phyloP scores from a whole-genome alignment of 2,797 vertebrate genomes.

The Sebastes steindachneri region DNA sequence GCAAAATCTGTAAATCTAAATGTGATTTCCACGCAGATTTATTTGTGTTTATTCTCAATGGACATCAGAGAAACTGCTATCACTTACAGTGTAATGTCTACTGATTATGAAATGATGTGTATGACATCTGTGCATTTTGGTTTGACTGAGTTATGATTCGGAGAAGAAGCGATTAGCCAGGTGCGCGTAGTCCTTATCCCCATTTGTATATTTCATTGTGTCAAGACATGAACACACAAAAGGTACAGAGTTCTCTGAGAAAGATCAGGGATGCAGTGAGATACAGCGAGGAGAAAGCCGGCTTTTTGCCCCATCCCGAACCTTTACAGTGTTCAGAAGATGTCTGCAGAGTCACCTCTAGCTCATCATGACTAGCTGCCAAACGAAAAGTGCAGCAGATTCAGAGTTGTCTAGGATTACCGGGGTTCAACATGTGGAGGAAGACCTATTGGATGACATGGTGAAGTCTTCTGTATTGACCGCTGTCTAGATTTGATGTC shows the following conservation, averaged over 20 bases:
- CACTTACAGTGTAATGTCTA: not conserved
- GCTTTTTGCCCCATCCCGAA: not conserved
- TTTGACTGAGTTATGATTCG: not conserved
- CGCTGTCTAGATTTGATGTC: conserved; percentile 20
- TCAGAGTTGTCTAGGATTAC: conserved; percentile 19
- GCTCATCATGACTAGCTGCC: conserved; percentile 7
- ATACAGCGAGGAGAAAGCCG: not conserved
- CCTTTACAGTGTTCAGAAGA: conserved; percentile 1
- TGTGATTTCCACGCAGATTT: not conserved
- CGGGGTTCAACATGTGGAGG: conserved; percentile 8
- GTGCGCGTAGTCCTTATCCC: not conserved
- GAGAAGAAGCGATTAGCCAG: not conserved
- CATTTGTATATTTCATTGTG: not conserved
- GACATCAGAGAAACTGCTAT: not conserved
- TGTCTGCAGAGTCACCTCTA: not conserved
- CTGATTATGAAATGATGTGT: not conserved
- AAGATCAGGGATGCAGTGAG: not conserved
- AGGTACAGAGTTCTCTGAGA: not conserved
- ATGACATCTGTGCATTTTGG: not conserved
- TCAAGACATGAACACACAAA: not conserved
- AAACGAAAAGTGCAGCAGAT: conserved; percentile 15
- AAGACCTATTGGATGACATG: conserved; percentile 28
- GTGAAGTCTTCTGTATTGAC: conserved; percentile 27
- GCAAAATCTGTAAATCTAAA: not conserved
- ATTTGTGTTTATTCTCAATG: not conserved